Evolutionary conservation across 2,888 invertebrate species (phyloP), one percentile per base, ranked within the genome.

Genomic region (Orchesellides sinensis): DNA sequence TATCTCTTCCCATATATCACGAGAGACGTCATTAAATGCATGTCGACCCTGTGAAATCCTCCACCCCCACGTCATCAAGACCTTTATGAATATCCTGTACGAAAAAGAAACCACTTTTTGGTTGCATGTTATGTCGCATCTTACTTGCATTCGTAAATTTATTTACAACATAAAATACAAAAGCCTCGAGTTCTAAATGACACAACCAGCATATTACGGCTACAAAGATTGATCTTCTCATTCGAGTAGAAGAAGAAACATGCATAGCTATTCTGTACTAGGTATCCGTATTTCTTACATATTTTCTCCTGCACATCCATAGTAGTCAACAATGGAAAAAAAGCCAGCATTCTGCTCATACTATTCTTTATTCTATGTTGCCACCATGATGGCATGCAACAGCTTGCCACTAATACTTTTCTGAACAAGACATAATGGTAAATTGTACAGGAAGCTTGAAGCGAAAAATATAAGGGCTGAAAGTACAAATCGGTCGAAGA

Each of bases 401-500:
- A 32, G 61, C 54, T 35, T 68, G 61, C 6, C 35, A 27, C 35
- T 45, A 63, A n/a, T 19, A 73, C 72, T 45, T 23, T 54, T 80
- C 73, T 63, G 61, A 23, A 27, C 27, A 65, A 56, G 56, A 32
- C 29, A 61, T 77, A 56, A 59, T 61, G 61, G 8, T 14, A 17
- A 17, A 17, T 17, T 25, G 27, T 47, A 59, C 78, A 78, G 78
- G 69, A 77, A 77, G 63, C 72, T 72, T 29, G 25, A 47, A 80
- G 56, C 56, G 54, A 74, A 74, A 81, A 82, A 75, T 70, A 40
- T 25, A 56, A 75, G 75, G 70, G 25, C 47, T 32, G 47, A 40
- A 70, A 65, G 75, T 82, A 84, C 80, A 84, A 84, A 84, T 84
- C 84, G 80, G 84, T 80, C 80, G 61, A 77, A 75, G 40, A 68